A percentile compares a stretch with the other conserved stretches of the same genome.
Conservation (phyloP, 2,888 invertebrate genomes). For the Andricus quercusramuli region DNA sequence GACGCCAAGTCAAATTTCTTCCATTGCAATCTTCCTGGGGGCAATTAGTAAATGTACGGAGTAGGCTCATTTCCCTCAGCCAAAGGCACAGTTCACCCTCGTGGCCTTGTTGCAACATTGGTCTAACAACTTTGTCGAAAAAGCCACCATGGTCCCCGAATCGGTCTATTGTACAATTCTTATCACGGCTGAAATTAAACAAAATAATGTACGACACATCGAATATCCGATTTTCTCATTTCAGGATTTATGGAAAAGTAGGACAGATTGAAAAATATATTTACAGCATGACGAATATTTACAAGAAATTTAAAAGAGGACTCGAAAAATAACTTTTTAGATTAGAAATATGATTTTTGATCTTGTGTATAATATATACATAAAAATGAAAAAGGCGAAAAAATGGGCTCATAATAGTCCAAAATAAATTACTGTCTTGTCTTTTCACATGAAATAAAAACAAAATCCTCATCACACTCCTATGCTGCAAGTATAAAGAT, state of each 20-base stretch:
- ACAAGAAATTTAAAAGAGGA: too few species aligned
- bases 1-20: constrained; percentile 78
- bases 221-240: too few species aligned
- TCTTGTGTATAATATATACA: too few species aligned
- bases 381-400: too few species aligned
- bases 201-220: not conserved
- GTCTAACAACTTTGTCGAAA: constrained; percentile 79
- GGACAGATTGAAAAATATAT: too few species aligned
- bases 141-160: constrained; percentile 74
- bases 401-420: too few species aligned
- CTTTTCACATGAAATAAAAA: not conserved
- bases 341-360: too few species aligned
- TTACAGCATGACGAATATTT: too few species aligned
- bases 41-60: constrained; percentile 76
- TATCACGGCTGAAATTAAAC: constrained; percentile 28
- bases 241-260: not conserved
- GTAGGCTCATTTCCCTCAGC: constrained; percentile 80
- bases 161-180: constrained; percentile 26
- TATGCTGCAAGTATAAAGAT: not conserved
- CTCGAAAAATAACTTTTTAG: too few species aligned
- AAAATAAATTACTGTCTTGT: too few species aligned
- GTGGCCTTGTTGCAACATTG: constrained; percentile 79
- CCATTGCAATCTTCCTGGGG: constrained; percentile 76
- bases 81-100: constrained; percentile 80
- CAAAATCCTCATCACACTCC: not conserved